These are phyloP conservation scores for Brenthis ino DNA, from an alignment of 2,888 invertebrate genomes.

Conservation along the genomic window DNA sequence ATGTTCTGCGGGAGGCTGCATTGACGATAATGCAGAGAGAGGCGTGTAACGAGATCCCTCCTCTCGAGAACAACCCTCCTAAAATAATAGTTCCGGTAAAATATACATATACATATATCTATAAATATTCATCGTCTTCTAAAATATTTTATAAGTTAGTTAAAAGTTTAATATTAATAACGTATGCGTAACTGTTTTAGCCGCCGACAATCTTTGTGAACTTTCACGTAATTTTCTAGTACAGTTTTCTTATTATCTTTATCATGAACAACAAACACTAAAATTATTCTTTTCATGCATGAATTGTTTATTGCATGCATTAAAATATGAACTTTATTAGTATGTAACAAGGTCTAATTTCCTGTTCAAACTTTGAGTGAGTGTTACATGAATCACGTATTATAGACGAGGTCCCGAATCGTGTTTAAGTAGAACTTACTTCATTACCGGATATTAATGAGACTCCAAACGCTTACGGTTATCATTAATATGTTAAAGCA, in stretches of 20 bases:
- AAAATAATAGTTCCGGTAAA: conserved; percentile 30
- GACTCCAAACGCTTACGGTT: conserved; percentile 59
- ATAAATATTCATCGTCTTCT: not conserved
- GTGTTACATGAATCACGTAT: conserved; percentile 63
- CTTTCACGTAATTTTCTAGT: conserved; percentile 4
- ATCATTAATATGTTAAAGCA: conserved; percentile 55
- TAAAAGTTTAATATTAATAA: not conserved
- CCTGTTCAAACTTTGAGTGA: conserved; percentile 47
- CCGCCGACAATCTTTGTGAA: not conserved
- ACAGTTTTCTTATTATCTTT: not conserved
- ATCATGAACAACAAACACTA: conserved; percentile 7
- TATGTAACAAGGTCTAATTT: conserved; percentile 58
- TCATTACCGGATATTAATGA: conserved; percentile 76
- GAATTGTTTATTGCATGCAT: conserved; percentile 2
- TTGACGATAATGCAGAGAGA: conserved; percentile 90
- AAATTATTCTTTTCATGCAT: conserved; percentile 15
- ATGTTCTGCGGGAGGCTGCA: conserved; percentile 88
- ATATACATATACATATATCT: conserved; percentile 6
- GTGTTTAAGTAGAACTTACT: conserved; percentile 78
- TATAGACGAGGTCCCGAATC: conserved; percentile 66
- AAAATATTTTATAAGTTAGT: not conserved
- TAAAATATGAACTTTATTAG: conserved; percentile 36
- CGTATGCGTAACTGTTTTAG: not conserved
- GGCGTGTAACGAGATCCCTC: conserved; percentile 87
- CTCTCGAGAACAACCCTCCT: conserved; percentile 75